Evolutionary conservation across 1,140 invertebrate species (phyloP).

Genomic region (Branchinecta lynchi): DNA sequence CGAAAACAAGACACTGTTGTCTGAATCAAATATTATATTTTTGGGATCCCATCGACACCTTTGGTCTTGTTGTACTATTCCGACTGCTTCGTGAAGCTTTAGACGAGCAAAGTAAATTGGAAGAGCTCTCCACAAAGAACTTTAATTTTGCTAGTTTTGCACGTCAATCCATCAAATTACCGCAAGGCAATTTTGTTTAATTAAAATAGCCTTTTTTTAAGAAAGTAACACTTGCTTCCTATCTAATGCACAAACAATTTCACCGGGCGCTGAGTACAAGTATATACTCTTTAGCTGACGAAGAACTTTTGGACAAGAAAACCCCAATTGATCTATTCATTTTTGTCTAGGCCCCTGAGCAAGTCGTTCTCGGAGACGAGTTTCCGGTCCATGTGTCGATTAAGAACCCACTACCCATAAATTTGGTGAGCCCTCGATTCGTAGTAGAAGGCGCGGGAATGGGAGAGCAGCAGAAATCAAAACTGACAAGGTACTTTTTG

Average conservation of each 20-base stretch:
- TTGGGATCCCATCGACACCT: too few relatives aligned
- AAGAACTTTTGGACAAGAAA: slow-evolving; percentile 14
- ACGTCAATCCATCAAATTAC: too few relatives aligned
- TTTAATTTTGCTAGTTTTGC: too few relatives aligned
- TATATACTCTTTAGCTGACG: slow-evolving; percentile 16
- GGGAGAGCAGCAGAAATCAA: slow-evolving; percentile 50
- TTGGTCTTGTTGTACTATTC: too few relatives aligned
- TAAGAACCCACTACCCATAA: slow-evolving; percentile 61
- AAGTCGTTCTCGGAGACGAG: slow-evolving; percentile 44
- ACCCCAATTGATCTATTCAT: not conserved
- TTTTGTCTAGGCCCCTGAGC: slow-evolving; percentile 26
- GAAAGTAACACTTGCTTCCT: not conserved
- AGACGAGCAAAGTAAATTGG: too few relatives aligned
- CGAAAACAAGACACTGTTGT: too few relatives aligned
- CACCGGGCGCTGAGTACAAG: not conserved
- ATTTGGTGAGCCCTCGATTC: slow-evolving; percentile 55
- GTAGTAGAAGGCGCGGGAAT: slow-evolving; percentile 62
- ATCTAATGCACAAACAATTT: not conserved
- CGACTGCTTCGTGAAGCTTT: too few relatives aligned
- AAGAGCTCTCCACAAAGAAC: too few relatives aligned
- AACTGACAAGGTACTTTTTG: slow-evolving; percentile 40
- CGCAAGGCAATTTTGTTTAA: too few relatives aligned
- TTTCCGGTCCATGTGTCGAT: slow-evolving; percentile 51
- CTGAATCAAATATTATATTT: too few relatives aligned
- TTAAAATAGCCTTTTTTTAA: not conserved